A percentile compares a stretch with the other conserved stretches of the same genome.
Conservation (phyloP, 2,113 vertebrate species). For the Phaethon lepturus region DNA sequence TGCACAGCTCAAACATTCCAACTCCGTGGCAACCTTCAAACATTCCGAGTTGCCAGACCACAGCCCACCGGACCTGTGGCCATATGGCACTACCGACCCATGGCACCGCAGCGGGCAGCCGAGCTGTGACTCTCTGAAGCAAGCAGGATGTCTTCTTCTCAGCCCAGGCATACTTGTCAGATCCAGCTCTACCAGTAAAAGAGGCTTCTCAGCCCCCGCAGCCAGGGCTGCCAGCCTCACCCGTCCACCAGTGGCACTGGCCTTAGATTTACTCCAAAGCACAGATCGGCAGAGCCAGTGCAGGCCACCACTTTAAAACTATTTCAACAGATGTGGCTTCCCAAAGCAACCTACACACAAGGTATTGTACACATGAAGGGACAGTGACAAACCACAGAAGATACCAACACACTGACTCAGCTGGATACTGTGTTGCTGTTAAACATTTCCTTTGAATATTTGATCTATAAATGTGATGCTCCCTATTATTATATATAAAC, state of each 20-base stretch:
- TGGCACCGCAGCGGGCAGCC: fast-evolving
- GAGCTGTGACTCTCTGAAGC: fast-evolving
- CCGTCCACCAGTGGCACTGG: fast-evolving
- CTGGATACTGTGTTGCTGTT: background rate
- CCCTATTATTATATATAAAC: background rate
- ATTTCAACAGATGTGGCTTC: background rate
- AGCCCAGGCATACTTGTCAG: background rate
- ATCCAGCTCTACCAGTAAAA: background rate
- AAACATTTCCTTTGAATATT: background rate
- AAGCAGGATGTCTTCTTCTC: background rate
- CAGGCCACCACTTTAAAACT: background rate
- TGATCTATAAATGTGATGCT: background rate
- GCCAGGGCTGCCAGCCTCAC: background rate
- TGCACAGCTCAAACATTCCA: background rate
- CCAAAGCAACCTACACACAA: background rate
- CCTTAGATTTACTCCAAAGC: background rate
- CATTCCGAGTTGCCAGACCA: fast-evolving
- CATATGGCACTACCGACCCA: fast-evolving
- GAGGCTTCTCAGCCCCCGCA: background rate
- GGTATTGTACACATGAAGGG: background rate
- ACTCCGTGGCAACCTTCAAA: background rate
- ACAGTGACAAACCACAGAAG: background rate
- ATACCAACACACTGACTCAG: fast-evolving
- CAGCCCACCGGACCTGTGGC: background rate
- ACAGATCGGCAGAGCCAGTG: background rate